Base-by-base conservation (phyloP, 92 coral and sea anemone species). In the Isaurus tuberculatus region DNA sequence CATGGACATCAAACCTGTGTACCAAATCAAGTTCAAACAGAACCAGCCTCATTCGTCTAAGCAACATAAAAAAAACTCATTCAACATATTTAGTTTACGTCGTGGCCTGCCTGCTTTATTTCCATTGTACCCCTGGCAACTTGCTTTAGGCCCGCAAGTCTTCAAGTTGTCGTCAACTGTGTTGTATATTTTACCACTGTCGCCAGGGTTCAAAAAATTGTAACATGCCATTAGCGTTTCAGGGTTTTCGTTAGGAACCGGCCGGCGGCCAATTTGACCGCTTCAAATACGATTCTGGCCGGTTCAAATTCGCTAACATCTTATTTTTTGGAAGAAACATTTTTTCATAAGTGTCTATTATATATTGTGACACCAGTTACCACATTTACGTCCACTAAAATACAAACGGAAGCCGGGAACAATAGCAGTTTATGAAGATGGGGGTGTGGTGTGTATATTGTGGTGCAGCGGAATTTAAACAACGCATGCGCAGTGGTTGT, bases 11-110 rank as follows among this genome's bases (percentile, higher is more conserved):
- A 69, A 83, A 88, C 63, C 86, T 72, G 40, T 87, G 90, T 10
- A 87, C 90, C 86, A 87, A 23, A 81, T 87, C 90, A 55, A 36
- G 75, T 57, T 87, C 90, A 57, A 87, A 81, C 22, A 82, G 65
- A 0, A 84, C 87, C 27, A 82, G 83, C 72, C 84, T 63, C 83
- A 81, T 25, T 49, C 27, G 63, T 55, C 8, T 55, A 55, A 63
- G 31, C 31, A 65, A 55, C 70, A 85, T 67, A 20, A 66, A 85
- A n/a, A n/a, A 51, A 77, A 42, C 32, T 77, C 70, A 70, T 72
- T 66, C n/a, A 84, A 46, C 32, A 42, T 75, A 57, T 67, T 77
- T 19, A 65, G 79, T 25, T 77, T 85, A 28, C 68, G 23, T 25
- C 66, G 46, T n/a, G n/a, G n/a, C 63, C 68, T 61, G 14, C 84